Percentiles rank a stretch among this genome's conserved stretches.
These are phyloP conservation scores for Xiphias gladius DNA, from an alignment of 2,113 vertebrate species.

Conservation along the genomic window DNA sequence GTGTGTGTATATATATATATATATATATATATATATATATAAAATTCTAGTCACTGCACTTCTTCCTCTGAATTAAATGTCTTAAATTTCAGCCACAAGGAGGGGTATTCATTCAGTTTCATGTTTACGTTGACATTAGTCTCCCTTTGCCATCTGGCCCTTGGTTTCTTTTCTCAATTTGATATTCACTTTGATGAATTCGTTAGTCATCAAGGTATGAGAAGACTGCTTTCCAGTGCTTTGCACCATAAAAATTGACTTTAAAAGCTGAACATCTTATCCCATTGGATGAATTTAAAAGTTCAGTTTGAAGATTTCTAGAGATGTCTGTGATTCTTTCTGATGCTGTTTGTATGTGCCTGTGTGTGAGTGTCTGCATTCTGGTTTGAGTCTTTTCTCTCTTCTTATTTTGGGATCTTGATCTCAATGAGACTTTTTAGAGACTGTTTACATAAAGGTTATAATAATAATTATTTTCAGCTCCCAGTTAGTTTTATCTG, in stretches of 20 bases:
- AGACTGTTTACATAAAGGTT: too few species aligned
- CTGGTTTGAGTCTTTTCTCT: too few species aligned
- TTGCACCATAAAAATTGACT: neutral
- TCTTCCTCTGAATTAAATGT: neutral
- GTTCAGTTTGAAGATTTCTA: neutral
- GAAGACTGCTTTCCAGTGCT: neutral
- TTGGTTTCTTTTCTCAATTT: neutral
- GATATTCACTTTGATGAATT: neutral
- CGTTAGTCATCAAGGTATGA: neutral
- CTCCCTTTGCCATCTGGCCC: neutral
- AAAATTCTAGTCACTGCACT: neutral
- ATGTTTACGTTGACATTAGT: conserved; percentile 2
- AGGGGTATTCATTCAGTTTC: neutral
- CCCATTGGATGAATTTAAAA: neutral
- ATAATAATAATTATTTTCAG: neutral
- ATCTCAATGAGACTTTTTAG: too few species aligned
- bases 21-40: too few species aligned
- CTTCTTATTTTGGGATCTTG: too few species aligned
- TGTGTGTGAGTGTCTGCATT: too few species aligned
- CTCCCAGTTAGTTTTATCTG: neutral
- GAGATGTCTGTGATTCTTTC: neutral
- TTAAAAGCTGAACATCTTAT: too few species aligned
- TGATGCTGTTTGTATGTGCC: neutral
- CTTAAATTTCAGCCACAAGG: neutral
- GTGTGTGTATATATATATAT: too few species aligned